phyloP scores from a whole-genome alignment of 2,797 vertebrate genomes.

The Sebastes taczanowskii region DNA sequence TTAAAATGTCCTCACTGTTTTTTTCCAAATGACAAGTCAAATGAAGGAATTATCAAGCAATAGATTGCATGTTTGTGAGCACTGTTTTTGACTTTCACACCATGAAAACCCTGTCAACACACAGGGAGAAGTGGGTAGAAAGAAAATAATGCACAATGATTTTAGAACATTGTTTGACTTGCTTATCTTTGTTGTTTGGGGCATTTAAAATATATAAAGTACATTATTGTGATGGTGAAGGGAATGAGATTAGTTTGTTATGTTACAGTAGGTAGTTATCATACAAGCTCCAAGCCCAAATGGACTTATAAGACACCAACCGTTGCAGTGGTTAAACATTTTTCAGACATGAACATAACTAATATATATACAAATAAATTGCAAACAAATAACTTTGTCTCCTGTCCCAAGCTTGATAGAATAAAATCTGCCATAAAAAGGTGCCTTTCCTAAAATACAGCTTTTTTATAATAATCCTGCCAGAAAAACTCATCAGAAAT shows the following conservation, averaged over 20 bases:
- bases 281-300: not conserved
- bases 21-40: not conserved
- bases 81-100: not conserved
- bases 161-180: not conserved
- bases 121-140: not conserved
- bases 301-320: not conserved
- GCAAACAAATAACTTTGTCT: not conserved
- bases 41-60: not conserved
- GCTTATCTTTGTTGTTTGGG: not conserved
- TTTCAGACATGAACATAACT: not conserved
- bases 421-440: not conserved
- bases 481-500: not conserved
- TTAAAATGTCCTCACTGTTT: not conserved
- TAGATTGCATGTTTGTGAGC: not conserved
- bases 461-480: not conserved
- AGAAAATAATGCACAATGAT: not conserved
- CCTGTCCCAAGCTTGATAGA: not conserved
- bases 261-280: not conserved
- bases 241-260: not conserved
- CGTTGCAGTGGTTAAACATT: not conserved
- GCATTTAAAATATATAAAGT: not conserved
- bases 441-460: not conserved
- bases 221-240: not conserved
- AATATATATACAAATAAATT: not conserved
- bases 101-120: not conserved